Evolutionary conservation across 2,113 vertebrate genomes (phyloP), one percentile per base, ranked within the genome.

Genomic region (Onychostoma macrolepis): DNA sequence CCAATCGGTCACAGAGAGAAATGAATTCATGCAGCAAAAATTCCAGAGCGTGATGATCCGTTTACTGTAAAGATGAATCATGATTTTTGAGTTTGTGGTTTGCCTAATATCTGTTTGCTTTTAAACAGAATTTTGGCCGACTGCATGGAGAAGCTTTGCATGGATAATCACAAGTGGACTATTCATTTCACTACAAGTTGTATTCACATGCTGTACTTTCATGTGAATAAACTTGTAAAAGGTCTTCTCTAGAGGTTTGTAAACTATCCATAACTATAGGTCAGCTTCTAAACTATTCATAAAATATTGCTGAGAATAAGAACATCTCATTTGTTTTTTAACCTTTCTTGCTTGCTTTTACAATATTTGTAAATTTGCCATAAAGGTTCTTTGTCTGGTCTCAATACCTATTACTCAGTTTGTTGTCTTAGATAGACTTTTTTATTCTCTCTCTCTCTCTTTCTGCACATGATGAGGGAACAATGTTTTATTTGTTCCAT

Each of bases 11-110:
- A 80, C 50, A 28, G 36, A n/a, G 38, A 3, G 12, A 80, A 63
- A 80, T 26, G 0, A 4, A 43, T 81, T 5, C 12, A 63, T 81
- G 4, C 1, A 26, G 21, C 21, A 63, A n/a, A 41, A 80, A 6
- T 61, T 71, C 17, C 3, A 36, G 21, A 72, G 69, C 6, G 36
- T 72, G 33, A 71, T 71, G 28, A 33, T 50, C 15, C 1, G 2
- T 24, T 56, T 53, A 56, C 17, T 30, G 17, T 53, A 50, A 79
- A 79, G 69, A 72, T 41, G 2, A n/a, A n/a, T 38, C 15, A 15
- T 61, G 13, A 43, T 9, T 45, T 65, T 45, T 81, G 80, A 61
- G 78, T 80, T 80, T 41, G 33, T 41, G 78, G 33, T 61, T 80
- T 81, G 80, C 8, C 24, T 63, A 19, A 43, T 65, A 11, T 45